These are phyloP conservation scores for Tympanuchus pallidicinctus DNA, from an alignment of 2,113 vertebrate species.

Conservation along the genomic window DNA sequence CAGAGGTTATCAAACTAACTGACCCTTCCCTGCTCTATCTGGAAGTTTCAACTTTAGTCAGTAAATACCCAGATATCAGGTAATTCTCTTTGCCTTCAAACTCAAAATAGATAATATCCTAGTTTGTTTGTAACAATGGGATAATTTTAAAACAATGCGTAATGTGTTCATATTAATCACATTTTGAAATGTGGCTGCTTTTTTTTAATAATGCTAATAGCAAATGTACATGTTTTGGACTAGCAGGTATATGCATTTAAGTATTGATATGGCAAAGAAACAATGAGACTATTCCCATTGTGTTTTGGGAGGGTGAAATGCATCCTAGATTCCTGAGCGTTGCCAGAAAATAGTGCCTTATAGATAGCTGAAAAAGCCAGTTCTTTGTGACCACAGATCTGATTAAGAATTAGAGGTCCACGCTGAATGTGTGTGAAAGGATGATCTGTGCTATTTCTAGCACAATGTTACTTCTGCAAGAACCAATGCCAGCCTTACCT, in stretches of 20 bases:
- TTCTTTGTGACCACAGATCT: not conserved
- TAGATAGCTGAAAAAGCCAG: not conserved
- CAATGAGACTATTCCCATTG: not conserved
- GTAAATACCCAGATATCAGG: conserved; percentile 97
- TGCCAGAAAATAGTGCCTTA: not conserved
- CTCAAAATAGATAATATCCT: not conserved
- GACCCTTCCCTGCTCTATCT: conserved; percentile 96
- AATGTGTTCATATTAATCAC: not conserved
- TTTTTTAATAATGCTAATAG: not conserved
- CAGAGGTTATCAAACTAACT: conserved; percentile 96
- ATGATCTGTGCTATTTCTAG: not conserved
- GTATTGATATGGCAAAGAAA: not conserved
- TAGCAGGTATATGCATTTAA: not conserved
- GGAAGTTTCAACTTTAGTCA: conserved; percentile 95
- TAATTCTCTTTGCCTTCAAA: conserved; percentile 51
- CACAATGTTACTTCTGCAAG: not conserved
- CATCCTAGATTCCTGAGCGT: not conserved
- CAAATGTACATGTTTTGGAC: not conserved
- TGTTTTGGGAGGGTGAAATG: not conserved
- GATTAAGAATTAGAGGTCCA: not conserved
- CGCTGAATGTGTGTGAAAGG: not conserved
- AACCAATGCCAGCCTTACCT: not conserved
- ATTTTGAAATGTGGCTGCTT: not conserved
- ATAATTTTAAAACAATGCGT: not conserved
- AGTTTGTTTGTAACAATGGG: not conserved